Evolutionary conservation across 2,113 vertebrate genomes (phyloP), one percentile per base, ranked within the genome.

Genomic region (Promerops cafer): DNA sequence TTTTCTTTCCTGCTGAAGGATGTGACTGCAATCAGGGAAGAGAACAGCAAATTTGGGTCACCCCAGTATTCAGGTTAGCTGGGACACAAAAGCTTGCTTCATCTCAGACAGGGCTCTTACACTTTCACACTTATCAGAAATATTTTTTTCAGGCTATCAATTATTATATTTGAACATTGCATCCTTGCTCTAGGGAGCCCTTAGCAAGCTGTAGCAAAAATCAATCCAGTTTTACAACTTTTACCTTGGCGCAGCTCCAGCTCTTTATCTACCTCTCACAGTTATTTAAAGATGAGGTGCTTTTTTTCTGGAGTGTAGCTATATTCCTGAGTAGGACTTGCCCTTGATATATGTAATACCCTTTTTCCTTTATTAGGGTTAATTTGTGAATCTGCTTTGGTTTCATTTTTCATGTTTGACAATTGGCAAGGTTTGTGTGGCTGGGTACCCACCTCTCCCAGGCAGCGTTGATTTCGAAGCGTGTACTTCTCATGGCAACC

Each of bases 211-310:
- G 96, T 80, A 97, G 96, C 97, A 98, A 98, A 98, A 98, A 98
- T 98, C 98, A 98, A 97, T 98, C 97, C 96, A 95, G 92, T 97
- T 98, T 98, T 98, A 98, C 97, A 98, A 98, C 97, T 98, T 98
- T 97, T 97, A 96, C 97, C 94, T 97, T 98, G 98, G 98, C 97
- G 88, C 84, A 59, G 57, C 50, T 98, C 97, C 97, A 97, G 76
- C 80, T 91, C 96, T 98, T 98, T 97, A 98, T 98, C 97, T 96
- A 77, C 57, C 47, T 94, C 59, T 19, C 10, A 6, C 59, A 24
- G 59, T 97, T 97, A 97, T 97, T 98, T 97, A 97, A 98, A 97
- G 95, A 97, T 96, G 92, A 0, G 65, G 31, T 95, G 94, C 89
- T 96, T 96, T 97, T 97, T 96, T 93, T 27, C 75, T 94, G 87